These are phyloP conservation scores for Pantherophis alleghaniensis DNA, from an alignment of 2,797 vertebrate genomes.

Conservation along the genomic window DNA sequence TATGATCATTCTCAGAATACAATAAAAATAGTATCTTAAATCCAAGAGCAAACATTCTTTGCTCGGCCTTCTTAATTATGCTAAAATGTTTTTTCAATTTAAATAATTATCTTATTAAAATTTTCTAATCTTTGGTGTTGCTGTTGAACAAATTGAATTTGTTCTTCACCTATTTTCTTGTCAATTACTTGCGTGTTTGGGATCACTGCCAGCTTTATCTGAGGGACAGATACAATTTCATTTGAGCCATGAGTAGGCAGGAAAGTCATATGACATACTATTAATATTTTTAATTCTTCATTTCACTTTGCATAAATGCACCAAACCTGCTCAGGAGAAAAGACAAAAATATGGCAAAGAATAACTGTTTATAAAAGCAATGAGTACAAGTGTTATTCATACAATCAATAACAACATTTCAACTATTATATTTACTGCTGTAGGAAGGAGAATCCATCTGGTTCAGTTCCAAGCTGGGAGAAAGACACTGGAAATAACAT, in stretches of 20 bases:
- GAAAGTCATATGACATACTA: not conserved
- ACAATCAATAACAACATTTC: not conserved
- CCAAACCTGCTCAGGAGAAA: not conserved
- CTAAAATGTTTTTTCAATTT: not conserved
- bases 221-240: not conserved
- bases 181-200: not conserved
- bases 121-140: not conserved
- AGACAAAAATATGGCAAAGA: not conserved
- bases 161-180: not conserved
- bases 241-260: not conserved
- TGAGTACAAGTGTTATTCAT: not conserved
- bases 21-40: not conserved
- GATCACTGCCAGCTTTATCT: not conserved
- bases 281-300: no score
- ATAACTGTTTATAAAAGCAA: not conserved
- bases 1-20: not conserved
- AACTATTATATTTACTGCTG: not conserved
- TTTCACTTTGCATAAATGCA: not conserved
- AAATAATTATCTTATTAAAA: not conserved
- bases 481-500: no score
- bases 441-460: no score
- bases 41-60: not conserved
- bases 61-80: not conserved
- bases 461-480: no score
- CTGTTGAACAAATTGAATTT: not conserved